Evolutionary conservation across 35 echinoderm and acorn worm species (phyloP), one percentile per base, ranked within the genome.

Genomic region (Nesometra sesokonis): DNA sequence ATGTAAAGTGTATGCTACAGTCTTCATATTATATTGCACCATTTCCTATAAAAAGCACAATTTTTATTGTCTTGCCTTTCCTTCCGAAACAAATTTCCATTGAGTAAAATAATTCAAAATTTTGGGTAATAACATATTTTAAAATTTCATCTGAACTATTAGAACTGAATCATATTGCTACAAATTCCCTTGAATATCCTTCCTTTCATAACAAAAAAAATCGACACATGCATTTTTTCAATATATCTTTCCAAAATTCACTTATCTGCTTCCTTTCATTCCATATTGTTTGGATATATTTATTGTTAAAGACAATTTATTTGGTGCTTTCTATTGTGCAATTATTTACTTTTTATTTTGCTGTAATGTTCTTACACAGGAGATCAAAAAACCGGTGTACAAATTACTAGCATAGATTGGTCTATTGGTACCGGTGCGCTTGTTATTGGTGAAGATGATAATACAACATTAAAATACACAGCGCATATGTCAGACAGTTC

Each of bases 401-500:
- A 17, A 27, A 19, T 67, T 17, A 67, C 52, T 67, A 67, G 52
- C 21, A 67, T 67, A 17, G 52, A 67, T 67, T 67, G 52, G 52
- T 67, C 52, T 27, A 67, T 67, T 67, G 52, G 52, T 27, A 67
- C 52, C 23, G 52, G 52, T 2, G 52, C 52, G 23, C 23, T 67
- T 5, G 23, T 67, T 67, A 67, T 67, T 67, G 52, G 52, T 67
- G 52, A 67, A 27, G 52, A 67, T 67, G 52, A 67, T 67, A 67
- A 67, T 19, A 67, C 52, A 67, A 67, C 52, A 67, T 27, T 67
- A 27, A 67, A 67, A 19, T 67, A 67, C 23, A 86, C 78, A 9
- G 94, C 88, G 23, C 36, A 30, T 78, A 93, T 93, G 33, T 88
- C 82, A 2, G 17, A 35, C 31, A 86, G 79, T 15, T 88, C 87